Conservation (phyloP, 2,113 vertebrate species). For the Salvator merianae region DNA sequence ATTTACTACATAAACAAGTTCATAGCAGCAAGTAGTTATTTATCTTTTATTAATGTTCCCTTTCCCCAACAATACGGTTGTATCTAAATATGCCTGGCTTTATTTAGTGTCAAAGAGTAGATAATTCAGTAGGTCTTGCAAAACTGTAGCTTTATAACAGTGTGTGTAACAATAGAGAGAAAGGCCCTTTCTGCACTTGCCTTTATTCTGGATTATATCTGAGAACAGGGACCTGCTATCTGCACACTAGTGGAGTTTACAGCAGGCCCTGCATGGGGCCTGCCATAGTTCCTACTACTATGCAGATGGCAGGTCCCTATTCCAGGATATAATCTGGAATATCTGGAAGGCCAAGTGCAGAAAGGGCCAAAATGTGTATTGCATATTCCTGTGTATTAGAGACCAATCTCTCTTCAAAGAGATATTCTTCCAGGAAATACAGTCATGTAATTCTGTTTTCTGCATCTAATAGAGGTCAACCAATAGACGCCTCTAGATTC, state of each 20-base stretch:
- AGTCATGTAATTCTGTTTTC: background rate
- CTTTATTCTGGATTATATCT: too few species aligned
- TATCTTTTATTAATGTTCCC: constrained; percentile 44
- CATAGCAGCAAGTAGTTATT: constrained; percentile 15
- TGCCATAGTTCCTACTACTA: too few species aligned
- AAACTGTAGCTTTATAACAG: constrained; percentile 1
- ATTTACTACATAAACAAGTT: constrained; percentile 51
- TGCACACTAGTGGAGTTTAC: too few species aligned
- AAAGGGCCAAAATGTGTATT: too few species aligned
- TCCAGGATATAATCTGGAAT: too few species aligned
- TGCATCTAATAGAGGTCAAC: background rate
- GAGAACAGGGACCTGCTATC: too few species aligned
- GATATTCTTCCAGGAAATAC: fast-evolving
- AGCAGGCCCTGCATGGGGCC: too few species aligned
- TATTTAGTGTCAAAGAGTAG: constrained; percentile 27
- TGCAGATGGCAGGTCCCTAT: too few species aligned
- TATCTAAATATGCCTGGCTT: constrained; percentile 28
- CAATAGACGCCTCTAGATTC: too few species aligned
- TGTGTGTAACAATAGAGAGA: background rate
- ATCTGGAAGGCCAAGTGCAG: too few species aligned
- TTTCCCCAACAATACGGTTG: fast-evolving
- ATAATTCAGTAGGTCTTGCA: fast-evolving
- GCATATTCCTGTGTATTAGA: background rate
- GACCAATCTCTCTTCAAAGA: background rate
- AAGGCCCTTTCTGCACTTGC: too few species aligned